Percentiles rank a stretch among this genome's conserved stretches.
Evolutionary conservation across 2,888 invertebrate genomes (phyloP).

Genomic region (Cryptocheilus praepositus): DNA sequence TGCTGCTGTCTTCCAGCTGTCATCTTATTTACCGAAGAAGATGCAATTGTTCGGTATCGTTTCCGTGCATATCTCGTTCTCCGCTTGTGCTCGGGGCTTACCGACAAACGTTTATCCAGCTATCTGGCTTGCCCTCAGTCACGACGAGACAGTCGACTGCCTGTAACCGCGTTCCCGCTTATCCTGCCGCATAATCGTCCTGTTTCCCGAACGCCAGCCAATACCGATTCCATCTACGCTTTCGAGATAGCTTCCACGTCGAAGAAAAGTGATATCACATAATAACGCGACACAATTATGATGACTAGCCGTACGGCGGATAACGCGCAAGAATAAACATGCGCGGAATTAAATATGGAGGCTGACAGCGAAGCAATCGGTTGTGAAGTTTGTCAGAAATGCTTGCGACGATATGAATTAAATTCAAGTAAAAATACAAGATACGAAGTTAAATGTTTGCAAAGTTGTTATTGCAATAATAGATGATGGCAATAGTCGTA

Average conservation of each 20-base stretch:
- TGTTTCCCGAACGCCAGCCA: constrained; percentile 1
- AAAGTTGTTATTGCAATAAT: too few species aligned
- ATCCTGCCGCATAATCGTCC: constrained; percentile 14
- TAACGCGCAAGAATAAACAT: too few species aligned
- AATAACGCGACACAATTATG: too few species aligned
- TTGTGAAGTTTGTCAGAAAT: too few species aligned
- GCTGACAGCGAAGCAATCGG: too few species aligned
- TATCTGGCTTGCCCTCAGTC: constrained; percentile 8
- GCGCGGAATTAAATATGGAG: too few species aligned
- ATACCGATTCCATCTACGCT: constrained; percentile 26
- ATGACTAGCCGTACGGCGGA: too few species aligned
- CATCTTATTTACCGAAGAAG: background rate
- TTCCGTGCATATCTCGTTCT: constrained; percentile 7
- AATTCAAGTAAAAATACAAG: too few species aligned
- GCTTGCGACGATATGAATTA: too few species aligned
- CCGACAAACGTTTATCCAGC: constrained; percentile 12
- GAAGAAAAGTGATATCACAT: too few species aligned
- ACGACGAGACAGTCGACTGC: background rate
- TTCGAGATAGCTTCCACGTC: background rate
- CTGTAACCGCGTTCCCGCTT: constrained; percentile 1
- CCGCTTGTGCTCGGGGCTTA: background rate
- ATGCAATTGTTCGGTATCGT: constrained; percentile 4
- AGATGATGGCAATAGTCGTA: too few species aligned
- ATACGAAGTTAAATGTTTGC: too few species aligned
- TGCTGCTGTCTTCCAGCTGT: constrained; percentile 7